A percentile compares a stretch with the other conserved stretches of the same genome.
These are phyloP conservation scores for Trichonephila clavata DNA, from an alignment of 1,140 invertebrate species.

Conservation along the genomic window DNA sequence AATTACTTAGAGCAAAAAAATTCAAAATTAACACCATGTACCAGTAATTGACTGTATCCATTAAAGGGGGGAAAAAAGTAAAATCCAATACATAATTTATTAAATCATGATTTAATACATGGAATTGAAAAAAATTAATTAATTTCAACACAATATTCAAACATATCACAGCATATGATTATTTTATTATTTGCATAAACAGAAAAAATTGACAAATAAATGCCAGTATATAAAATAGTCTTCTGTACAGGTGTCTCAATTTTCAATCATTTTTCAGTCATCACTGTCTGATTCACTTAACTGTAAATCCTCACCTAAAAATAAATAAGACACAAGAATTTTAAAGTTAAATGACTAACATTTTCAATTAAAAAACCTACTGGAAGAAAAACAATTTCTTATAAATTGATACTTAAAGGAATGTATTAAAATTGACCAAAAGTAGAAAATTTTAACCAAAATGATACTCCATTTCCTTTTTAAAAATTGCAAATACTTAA, in stretches of 20 bases:
- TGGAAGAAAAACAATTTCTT: no score
- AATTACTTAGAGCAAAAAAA: no score
- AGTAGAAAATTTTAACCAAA: no score
- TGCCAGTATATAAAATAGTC: slow-evolving; percentile 53
- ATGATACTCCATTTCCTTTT: no score
- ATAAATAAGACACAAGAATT: slow-evolving; percentile 36
- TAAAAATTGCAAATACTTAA: no score
- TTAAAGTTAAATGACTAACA: no score
- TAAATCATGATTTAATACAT: slow-evolving; percentile 34
- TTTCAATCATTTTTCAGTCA: neutral
- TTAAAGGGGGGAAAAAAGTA: neutral
- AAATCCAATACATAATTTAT: slow-evolving; percentile 57
- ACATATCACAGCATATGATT: slow-evolving; percentile 70
- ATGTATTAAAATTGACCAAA: no score
- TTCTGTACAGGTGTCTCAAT: neutral
- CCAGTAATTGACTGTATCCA: neutral
- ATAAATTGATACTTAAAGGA: no score
- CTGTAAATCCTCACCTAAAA: slow-evolving; percentile 87
- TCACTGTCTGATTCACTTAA: slow-evolving; percentile 88
- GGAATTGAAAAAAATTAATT: slow-evolving; percentile 52
- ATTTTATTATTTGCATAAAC: neutral
- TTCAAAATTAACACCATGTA: neutral
- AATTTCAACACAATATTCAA: slow-evolving; percentile 51
- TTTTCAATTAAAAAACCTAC: no score
- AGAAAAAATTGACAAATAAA: slow-evolving; percentile 51